Conservation (phyloP, 2,797 vertebrate species). For the Lagodon rhomboides region DNA sequence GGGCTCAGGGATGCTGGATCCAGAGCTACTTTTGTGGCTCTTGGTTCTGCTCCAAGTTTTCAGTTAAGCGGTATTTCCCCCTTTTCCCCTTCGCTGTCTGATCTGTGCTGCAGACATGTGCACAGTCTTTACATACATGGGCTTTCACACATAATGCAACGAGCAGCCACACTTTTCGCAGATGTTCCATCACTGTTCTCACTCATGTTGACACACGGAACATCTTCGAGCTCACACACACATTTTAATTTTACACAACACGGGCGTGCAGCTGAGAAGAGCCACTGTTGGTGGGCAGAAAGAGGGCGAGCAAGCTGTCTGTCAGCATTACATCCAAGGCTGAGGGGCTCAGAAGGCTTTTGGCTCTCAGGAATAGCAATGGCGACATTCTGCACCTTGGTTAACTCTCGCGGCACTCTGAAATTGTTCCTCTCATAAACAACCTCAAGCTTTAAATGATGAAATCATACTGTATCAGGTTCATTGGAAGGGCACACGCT, state of each 20-base stretch:
- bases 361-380: conserved; percentile 73
- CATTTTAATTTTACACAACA: conserved; percentile 26
- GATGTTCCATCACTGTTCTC: conserved; percentile 43
- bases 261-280: conserved; percentile 26
- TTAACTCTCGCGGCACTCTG: conserved; percentile 62
- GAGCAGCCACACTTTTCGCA: conserved; percentile 52
- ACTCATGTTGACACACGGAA: conserved; percentile 33
- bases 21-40: conserved; percentile 77
- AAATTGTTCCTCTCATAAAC: conserved; percentile 77
- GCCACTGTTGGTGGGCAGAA: conserved; percentile 44
- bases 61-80: conserved; percentile 70
- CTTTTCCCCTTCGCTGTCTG: conserved; percentile 54
- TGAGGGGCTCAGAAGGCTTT: conserved; percentile 55
- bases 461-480: conserved; percentile 58
- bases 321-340: conserved; percentile 55
- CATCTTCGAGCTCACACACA: conserved; percentile 29
- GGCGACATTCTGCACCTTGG: conserved; percentile 72
- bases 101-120: conserved; percentile 68
- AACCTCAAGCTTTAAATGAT: conserved; percentile 57
- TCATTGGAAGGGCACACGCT: conserved; percentile 63
- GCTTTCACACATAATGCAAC: conserved; percentile 53
- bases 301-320: conserved; percentile 43
- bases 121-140: conserved; percentile 35
- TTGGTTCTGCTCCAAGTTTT: conserved; percentile 78
- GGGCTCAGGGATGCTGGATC: conserved; percentile 65